Evolutionary conservation across 2,113 vertebrate genomes (phyloP), one percentile per base, ranked within the genome.

Genomic region (Myotis brandtii): DNA sequence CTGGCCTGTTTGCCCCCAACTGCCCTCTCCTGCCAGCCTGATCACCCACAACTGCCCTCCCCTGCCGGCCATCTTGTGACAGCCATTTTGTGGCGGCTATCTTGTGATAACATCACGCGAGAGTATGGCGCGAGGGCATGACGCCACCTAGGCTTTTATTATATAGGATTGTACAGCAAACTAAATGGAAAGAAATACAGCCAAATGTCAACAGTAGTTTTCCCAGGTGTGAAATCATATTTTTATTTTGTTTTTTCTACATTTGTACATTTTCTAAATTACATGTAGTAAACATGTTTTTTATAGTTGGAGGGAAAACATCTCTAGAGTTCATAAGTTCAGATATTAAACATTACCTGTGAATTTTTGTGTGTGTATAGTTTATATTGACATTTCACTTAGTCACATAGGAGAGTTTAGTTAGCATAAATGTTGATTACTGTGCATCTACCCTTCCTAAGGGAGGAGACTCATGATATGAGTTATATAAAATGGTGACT

Each of bases 171-270:
- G 16, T 89, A 52, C 76, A 67, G 76, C 59, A 72, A 89, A 84
- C 73, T 86, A 62, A 75, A 69, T 77, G 32, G 16, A 54, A 91
- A 93, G 75, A 87, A 86, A 86, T 82, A 88, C 0, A 89, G 16
- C 54, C 62, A 87, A 46, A 32, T 93, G n/a, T 84, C 90, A 92
- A 94, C 4, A 86, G 23, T 72, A 43, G 32, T 86, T 97, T 95
- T 84, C n/a, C 4, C 12, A 11, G 9, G 6, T 88, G 12, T 86
- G 18, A 66, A 89, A 50, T 64, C 67, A 50, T 30, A 27, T 93
- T 86, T 81, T 89, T 89, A 75, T 66, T 87, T 70, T 75, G 30
- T 34, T 72, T 25, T 85, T 79, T 85, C 79, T 94, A 59, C 17
- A 72, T 93, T 66, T 89, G 5, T 86, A 20, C 70, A 85, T 91